A percentile compares a stretch with the other conserved stretches of the same genome.
These are phyloP conservation scores for Chymomyza fuscimana DNA, from an alignment of 2,888 invertebrate genomes.

Conservation along the genomic window DNA sequence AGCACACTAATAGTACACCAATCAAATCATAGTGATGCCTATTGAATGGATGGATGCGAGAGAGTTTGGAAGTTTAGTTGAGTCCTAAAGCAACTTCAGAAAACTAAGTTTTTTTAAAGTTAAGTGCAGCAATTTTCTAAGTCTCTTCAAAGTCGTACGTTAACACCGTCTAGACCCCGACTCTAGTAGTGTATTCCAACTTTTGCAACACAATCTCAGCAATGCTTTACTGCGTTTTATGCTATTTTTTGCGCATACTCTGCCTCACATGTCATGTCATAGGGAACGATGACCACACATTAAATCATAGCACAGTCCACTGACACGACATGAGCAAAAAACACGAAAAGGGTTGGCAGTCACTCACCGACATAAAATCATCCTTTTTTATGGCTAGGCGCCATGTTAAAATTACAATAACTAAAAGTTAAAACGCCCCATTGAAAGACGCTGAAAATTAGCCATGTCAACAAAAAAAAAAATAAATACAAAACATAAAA, in stretches of 20 bases:
- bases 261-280: conserved; percentile 57
- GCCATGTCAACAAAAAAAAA: conserved; percentile 46
- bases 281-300: conserved; percentile 49
- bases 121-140: no score
- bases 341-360: conserved; percentile 66
- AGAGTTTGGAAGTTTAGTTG: no score
- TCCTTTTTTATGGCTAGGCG: conserved; percentile 47
- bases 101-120: no score
- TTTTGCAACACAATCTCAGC: conserved; percentile 32
- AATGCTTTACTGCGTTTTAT: neutral
- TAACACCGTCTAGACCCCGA: no score
- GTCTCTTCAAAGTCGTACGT: no score
- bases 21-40: no score
- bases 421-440: conserved; percentile 49
- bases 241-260: conserved; percentile 21
- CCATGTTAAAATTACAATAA: conserved; percentile 57
- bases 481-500: neutral
- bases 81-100: no score
- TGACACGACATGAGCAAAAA: conserved; percentile 1
- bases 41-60: no score
- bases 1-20: no score
- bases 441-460: conserved; percentile 52
- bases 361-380: conserved; percentile 19
- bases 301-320: conserved; percentile 51
- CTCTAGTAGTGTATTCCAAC: neutral